Base-by-base conservation (phyloP, 2,888 invertebrate genomes). In the Protodeltote pygarga region DNA sequence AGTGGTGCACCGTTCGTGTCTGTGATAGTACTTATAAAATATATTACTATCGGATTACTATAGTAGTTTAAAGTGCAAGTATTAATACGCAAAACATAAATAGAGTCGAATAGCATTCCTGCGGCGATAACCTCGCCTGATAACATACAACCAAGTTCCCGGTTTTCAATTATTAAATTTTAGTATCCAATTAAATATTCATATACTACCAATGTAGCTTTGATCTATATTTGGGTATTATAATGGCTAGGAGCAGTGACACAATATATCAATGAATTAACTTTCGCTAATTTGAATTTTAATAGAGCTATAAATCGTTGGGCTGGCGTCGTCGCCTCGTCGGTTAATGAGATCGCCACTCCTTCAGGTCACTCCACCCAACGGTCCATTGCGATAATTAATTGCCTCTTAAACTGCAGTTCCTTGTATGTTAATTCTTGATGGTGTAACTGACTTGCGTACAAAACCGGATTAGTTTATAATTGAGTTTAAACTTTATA, bases 251-350 rank as follows among this genome's bases (percentile, higher is more conserved):
- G 42, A 57, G 45, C 48, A 45, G 53, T 55, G 49, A 48, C 47
- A 68, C 60, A 68, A 65, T 69, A 69, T 67, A 65, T 65, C 58
- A 68, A 70, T 72, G 63, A 63, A 71, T 72, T 69, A 68, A 73
- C 81, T 83, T 83, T 80, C 77, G 73, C 82, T 81, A 75, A 81
- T 83, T 81, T 79, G 73, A 81, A 83, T 82, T 76, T 75, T 80
- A 79, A 83, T 79, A 72, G 74, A 65, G 39, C 48, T 53, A 77
- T 81, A 77, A 80, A 79, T 81, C 66, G 69, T 50, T 39, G 31
- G 67, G 37, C 61, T 61, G 74, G 65, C 72, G 63, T 64, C 64
- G 65, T 61, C 62, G 65, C 72, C 62, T 64, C 64, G 65, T 61
- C 62, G 62, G 65, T 69, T 73, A 77, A 73, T 76, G 71, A 73